Conservation (phyloP, 2,888 invertebrate species). For the Nemapogon koenigi region DNA sequence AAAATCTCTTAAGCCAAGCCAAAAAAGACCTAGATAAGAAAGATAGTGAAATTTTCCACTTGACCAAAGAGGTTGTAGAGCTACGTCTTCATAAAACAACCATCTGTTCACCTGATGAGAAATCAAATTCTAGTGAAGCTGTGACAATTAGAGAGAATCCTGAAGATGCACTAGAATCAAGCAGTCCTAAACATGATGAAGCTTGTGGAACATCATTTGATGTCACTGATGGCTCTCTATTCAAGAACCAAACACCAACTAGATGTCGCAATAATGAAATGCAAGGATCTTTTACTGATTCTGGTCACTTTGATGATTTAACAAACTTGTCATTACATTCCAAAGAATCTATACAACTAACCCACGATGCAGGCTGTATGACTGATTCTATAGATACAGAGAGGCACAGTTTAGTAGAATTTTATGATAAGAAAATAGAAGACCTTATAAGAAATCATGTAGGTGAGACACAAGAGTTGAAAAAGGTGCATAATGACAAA, state of each 20-base stretch:
- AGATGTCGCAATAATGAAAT: conserved; percentile 63
- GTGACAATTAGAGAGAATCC: conserved; percentile 77
- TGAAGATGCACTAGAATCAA: conserved; percentile 35
- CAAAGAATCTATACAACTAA: conserved; percentile 71
- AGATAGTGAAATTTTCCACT: conserved; percentile 79
- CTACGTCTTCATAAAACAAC: conserved; percentile 81
- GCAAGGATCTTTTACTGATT: conserved; percentile 82
- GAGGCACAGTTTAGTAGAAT: conserved; percentile 70
- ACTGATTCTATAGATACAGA: conserved; percentile 69
- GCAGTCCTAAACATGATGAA: conserved; percentile 44
- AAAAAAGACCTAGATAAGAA: conserved; percentile 80
- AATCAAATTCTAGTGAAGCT: conserved; percentile 78
- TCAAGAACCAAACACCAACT: conserved; percentile 49
- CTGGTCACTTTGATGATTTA: conserved; percentile 86
- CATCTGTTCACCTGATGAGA: conserved; percentile 79
- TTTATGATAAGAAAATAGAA: conserved; percentile 78
- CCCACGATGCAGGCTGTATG: conserved; percentile 61
- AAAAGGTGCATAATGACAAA: conserved; percentile 80
- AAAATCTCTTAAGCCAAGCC: conserved; percentile 74
- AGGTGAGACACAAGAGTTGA: conserved; percentile 75
- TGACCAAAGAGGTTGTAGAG: conserved; percentile 83
- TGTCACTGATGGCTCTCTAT: conserved; percentile 55
- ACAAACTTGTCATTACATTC: conserved; percentile 79
- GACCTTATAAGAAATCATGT: conserved; percentile 69
- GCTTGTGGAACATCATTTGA: conserved; percentile 39